These are phyloP conservation scores for Drosophila virilis DNA, from an alignment of 1,140 invertebrate genomes.

Conservation along the genomic window DNA sequence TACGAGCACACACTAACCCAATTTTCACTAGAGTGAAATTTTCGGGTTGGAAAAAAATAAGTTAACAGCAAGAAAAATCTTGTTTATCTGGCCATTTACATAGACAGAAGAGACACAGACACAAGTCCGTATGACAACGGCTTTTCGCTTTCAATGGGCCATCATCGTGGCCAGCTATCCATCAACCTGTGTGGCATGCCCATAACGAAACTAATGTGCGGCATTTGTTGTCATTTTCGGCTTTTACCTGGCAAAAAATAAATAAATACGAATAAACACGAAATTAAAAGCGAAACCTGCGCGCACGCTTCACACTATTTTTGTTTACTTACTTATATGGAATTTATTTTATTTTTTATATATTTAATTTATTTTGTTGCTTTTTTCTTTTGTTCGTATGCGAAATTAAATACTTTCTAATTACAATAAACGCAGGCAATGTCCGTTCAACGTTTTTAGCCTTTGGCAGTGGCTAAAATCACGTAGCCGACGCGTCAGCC, in stretches of 20 bases:
- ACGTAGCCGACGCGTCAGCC: slow-evolving; percentile 70
- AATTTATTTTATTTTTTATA: slow-evolving; percentile 21
- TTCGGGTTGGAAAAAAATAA: slow-evolving; percentile 19
- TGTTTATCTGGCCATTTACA: slow-evolving; percentile 72
- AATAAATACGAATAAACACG: background rate
- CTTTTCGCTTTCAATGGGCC: slow-evolving; percentile 62
- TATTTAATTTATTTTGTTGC: slow-evolving; percentile 14
- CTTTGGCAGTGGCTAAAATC: slow-evolving; percentile 65
- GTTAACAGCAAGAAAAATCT: slow-evolving; percentile 57
- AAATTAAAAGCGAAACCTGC: slow-evolving; percentile 49
- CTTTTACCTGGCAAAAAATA: slow-evolving; percentile 42
- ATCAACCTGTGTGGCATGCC: slow-evolving; percentile 47
- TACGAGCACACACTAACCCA: slow-evolving; percentile 45
- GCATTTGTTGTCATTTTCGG: slow-evolving; percentile 58
- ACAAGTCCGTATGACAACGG: slow-evolving; percentile 18
- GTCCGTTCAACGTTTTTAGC: slow-evolving; percentile 55
- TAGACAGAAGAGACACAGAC: slow-evolving; percentile 22
- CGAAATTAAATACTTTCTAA: slow-evolving; percentile 83
- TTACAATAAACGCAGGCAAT: slow-evolving; percentile 78
- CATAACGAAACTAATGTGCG: slow-evolving; percentile 76
- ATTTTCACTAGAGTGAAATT: slow-evolving; percentile 75
- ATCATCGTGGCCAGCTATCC: slow-evolving; percentile 49
- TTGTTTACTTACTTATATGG: slow-evolving; percentile 47
- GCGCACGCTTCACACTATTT: slow-evolving; percentile 31
- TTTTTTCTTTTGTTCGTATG: slow-evolving; percentile 51